phyloP scores from a whole-genome alignment of 1,140 invertebrate genomes.

The Phenacoccus solenopsis region DNA sequence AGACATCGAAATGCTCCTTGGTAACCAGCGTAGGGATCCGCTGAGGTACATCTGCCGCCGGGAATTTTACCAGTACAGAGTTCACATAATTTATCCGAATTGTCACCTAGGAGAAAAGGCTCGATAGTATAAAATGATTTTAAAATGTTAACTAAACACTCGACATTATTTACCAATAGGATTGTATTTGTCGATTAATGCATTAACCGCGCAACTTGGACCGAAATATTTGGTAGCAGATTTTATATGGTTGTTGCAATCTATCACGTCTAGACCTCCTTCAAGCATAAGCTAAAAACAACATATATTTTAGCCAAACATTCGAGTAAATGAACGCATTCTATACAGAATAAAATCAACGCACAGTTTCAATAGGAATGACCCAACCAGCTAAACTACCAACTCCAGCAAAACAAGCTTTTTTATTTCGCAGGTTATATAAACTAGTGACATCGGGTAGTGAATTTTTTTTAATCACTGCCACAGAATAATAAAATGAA shows the following conservation, averaged over 20 bases:
- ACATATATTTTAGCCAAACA: conserved; percentile 8
- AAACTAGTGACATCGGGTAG: conserved; percentile 49
- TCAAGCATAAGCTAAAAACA: conserved; percentile 59
- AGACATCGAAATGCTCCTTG: conserved; percentile 81
- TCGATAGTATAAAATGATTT: not conserved
- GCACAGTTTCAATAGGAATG: conserved; percentile 69
- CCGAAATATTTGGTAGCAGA: conserved; percentile 81
- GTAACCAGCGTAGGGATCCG: conserved; percentile 82
- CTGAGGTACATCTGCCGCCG: conserved; percentile 64
- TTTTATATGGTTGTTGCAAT: conserved; percentile 95
- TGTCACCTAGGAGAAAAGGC: conserved; percentile 44
- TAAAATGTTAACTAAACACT: not conserved
- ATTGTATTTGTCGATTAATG: conserved; percentile 83
- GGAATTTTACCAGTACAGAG: conserved; percentile 68
- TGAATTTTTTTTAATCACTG: conserved; percentile 59
- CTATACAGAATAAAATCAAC: conserved; percentile 35
- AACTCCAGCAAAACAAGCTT: conserved; percentile 81
- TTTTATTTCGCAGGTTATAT: conserved; percentile 54
- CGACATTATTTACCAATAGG: conserved; percentile 54
- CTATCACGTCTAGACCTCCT: conserved; percentile 65
- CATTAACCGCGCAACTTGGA: conserved; percentile 84
- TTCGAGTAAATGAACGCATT: not conserved
- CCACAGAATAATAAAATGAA: conserved; percentile 65
- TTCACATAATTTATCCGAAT: conserved; percentile 65
- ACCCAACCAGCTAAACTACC: conserved; percentile 87